phyloP scores from a whole-genome alignment of 2,113 vertebrate species.

The Chlorodrepanis virens region DNA sequence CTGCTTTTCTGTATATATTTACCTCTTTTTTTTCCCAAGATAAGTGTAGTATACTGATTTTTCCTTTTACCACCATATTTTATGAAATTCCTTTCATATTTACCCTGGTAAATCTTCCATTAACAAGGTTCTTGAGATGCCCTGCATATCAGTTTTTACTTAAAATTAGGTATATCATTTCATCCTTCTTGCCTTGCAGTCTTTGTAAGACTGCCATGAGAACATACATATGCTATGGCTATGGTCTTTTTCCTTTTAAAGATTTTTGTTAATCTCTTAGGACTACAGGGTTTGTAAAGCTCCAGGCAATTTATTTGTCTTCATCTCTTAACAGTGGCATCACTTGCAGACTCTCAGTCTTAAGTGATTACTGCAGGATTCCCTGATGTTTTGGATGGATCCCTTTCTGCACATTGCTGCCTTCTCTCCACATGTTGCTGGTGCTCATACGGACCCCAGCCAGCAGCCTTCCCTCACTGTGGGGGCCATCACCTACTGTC shows the following conservation, averaged over 20 bases:
- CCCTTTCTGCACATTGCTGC: background rate
- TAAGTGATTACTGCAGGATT: background rate
- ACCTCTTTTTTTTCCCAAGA: background rate
- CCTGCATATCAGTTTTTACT: background rate
- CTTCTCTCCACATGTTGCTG: background rate
- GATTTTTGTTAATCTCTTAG: background rate
- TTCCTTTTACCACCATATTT: background rate
- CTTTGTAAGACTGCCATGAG: background rate
- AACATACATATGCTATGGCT: background rate
- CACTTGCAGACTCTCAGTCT: background rate
- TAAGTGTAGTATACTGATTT: background rate
- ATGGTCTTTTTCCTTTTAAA: background rate
- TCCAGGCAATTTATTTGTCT: background rate
- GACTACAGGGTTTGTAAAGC: background rate
- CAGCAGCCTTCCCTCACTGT: background rate
- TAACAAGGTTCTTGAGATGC: background rate
- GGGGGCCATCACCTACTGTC: fast-evolving
- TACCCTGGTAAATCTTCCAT: background rate
- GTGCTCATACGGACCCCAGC: background rate
- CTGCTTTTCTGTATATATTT: background rate
- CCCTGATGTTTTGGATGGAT: background rate
- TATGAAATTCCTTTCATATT: background rate
- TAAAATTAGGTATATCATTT: background rate
- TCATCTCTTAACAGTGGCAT: background rate
- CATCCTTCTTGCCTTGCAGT: background rate